These are phyloP conservation scores for Siniperca scherzeri DNA, from an alignment of 2,797 vertebrate genomes.

Conservation along the genomic window DNA sequence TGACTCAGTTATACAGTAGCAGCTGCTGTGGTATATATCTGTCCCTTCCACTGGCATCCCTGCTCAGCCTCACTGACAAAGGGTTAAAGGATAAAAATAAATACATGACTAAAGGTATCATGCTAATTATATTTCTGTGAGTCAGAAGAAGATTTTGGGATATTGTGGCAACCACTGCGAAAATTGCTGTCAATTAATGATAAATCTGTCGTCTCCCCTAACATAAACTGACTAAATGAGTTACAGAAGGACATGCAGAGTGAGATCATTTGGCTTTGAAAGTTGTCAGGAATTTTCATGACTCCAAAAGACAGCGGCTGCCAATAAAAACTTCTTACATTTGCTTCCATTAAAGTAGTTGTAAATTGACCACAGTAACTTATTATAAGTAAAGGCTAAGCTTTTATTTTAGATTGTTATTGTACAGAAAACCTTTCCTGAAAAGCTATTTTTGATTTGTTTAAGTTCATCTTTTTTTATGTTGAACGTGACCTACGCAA, in stretches of 20 bases:
- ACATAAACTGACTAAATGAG: slow-evolving; percentile 16
- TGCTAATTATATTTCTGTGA: too few species aligned
- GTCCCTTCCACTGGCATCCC: too few species aligned
- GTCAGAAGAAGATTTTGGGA: too few species aligned
- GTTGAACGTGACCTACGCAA: not conserved
- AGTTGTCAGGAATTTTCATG: slow-evolving; percentile 22
- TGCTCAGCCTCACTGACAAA: too few species aligned
- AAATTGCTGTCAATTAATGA: slow-evolving; percentile 23
- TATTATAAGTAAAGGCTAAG: not conserved
- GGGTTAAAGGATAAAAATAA: too few species aligned
- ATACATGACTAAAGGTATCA: too few species aligned
- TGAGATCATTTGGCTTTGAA: slow-evolving; percentile 9
- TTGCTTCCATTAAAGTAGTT: slow-evolving; percentile 1
- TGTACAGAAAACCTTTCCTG: not conserved
- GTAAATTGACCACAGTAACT: not conserved
- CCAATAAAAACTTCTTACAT: slow-evolving; percentile 28
- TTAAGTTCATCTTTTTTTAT: not conserved
- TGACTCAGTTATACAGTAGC: too few species aligned
- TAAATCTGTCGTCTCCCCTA: slow-evolving; percentile 1
- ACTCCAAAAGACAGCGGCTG: not conserved
- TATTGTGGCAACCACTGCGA: not conserved
- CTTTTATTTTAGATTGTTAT: slow-evolving; percentile 14
- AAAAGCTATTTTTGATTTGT: not conserved
- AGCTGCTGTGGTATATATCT: too few species aligned
- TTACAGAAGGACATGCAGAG: slow-evolving; percentile 4